These are phyloP conservation scores for Chymomyza fuscimana DNA, from an alignment of 2,888 invertebrate genomes.

Conservation along the genomic window DNA sequence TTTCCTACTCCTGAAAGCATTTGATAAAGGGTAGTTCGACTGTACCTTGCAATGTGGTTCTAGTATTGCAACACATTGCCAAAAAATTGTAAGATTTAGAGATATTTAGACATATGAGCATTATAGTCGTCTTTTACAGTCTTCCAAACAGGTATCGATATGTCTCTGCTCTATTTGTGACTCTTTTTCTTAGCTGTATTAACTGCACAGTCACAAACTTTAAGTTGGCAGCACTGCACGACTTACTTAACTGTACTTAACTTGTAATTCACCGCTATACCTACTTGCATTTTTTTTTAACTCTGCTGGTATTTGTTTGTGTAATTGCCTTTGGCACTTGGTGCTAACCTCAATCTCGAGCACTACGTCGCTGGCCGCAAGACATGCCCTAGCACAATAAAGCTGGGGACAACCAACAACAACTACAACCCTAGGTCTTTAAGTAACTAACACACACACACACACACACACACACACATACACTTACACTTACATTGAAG, in stretches of 20 bases:
- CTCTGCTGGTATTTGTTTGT: constrained; percentile 1
- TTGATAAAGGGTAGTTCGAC: no score
- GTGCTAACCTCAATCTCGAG: constrained; percentile 55
- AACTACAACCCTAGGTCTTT: constrained; percentile 5
- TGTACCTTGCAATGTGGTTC: no score
- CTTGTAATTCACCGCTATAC: background rate
- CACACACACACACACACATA: background rate
- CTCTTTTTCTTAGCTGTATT: constrained; percentile 71
- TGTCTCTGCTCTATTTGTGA: constrained; percentile 72
- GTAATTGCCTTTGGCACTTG: constrained; percentile 53
- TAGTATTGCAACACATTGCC: no score
- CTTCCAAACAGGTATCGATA: constrained; percentile 26
- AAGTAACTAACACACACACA: background rate
- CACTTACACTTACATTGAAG: background rate
- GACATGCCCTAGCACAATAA: constrained; percentile 57
- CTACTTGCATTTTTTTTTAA: constrained; percentile 37
- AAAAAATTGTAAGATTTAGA: no score
- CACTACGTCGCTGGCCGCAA: constrained; percentile 22
- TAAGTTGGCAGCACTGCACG: background rate
- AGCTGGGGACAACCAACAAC: constrained; percentile 39
- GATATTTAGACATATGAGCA: no score
- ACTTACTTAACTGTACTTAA: background rate
- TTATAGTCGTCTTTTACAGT: no score
- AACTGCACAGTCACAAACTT: constrained; percentile 38
- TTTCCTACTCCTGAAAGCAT: no score